Conservation (phyloP, 2,113 vertebrate species). For the Barnardius zonarius region DNA sequence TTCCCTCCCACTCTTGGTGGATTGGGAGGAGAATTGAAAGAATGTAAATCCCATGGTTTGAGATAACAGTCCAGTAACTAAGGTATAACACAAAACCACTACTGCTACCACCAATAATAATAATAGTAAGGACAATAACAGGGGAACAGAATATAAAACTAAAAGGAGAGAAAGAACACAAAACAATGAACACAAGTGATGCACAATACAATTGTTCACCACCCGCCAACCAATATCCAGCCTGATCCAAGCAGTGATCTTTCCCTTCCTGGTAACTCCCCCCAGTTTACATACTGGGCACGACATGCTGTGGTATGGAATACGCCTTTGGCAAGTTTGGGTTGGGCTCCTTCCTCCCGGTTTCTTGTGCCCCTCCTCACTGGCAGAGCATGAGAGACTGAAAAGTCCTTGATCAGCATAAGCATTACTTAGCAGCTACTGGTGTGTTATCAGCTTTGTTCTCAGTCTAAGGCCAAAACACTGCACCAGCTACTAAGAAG, state of each 20-base stretch:
- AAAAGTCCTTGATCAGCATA: background rate
- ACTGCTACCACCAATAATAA: background rate
- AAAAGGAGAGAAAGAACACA: background rate
- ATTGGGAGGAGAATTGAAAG: background rate
- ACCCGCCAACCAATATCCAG: background rate
- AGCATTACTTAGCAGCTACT: background rate
- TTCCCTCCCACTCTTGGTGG: background rate
- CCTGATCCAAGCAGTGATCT: background rate
- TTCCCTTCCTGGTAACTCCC: background rate
- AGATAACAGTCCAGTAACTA: background rate
- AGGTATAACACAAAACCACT: background rate
- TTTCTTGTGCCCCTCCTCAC: background rate
- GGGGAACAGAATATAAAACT: background rate
- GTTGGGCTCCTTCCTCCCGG: background rate
- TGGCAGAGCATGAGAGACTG: background rate
- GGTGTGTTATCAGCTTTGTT: background rate
- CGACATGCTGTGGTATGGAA: background rate
- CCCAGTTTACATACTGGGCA: background rate
- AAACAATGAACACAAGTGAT: background rate
- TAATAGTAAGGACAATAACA: background rate
- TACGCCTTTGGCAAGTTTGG: background rate
- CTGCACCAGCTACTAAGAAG: background rate
- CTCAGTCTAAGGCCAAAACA: background rate
- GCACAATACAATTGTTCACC: background rate
- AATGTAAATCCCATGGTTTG: background rate